A percentile compares a stretch with the other conserved stretches of the same genome.
These are phyloP conservation scores for Elanus axillaris DNA, from an alignment of 2,113 vertebrate species.

Conservation along the genomic window DNA sequence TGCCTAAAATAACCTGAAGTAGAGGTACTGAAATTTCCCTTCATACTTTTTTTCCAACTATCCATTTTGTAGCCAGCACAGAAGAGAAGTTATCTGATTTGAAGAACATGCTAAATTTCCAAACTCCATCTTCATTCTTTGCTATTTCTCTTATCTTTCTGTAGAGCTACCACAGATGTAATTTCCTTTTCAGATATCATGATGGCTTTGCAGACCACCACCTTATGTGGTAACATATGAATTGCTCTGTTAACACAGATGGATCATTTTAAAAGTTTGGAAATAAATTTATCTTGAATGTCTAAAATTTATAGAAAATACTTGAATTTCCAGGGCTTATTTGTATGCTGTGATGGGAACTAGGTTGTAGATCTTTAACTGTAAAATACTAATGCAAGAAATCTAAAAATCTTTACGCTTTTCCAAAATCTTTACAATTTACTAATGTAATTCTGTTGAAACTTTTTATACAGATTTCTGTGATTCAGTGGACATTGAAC, in stretches of 20 bases:
- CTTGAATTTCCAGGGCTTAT: not conserved
- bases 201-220: not conserved
- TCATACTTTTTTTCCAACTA: rapidly evolving
- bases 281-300: not conserved
- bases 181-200: not conserved
- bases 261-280: not conserved
- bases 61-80: not conserved
- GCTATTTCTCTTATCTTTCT: not conserved
- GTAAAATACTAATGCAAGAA: not conserved
- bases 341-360: not conserved
- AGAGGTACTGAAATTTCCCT: not conserved
- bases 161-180: not conserved
- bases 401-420: not conserved
- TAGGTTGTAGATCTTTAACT: not conserved
- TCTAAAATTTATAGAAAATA: not conserved
- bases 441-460: not conserved
- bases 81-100: not conserved
- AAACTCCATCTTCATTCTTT: not conserved
- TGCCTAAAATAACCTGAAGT: not conserved
- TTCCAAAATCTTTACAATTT: not conserved
- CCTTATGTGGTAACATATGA: not conserved
- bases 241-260: slow-evolving; percentile 6
- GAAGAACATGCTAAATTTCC: not conserved
- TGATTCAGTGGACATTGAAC: not conserved
- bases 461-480: not conserved